Percentiles rank a stretch among this genome's conserved stretches.
Conservation (phyloP, 1,140 invertebrate species). For the Drosophila prosaltans region DNA sequence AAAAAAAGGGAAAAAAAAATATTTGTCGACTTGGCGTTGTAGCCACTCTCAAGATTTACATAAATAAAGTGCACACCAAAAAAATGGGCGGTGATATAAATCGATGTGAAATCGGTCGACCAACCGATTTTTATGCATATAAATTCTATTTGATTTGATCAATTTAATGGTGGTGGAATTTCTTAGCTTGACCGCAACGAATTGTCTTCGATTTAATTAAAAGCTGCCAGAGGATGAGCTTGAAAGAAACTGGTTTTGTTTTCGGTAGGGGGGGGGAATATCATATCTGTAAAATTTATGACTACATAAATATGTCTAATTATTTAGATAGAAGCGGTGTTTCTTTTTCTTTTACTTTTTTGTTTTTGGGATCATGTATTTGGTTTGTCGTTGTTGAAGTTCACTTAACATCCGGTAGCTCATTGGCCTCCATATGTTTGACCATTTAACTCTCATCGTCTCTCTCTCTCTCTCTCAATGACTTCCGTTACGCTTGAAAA, state of each 20-base stretch:
- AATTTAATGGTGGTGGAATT: slow-evolving; percentile 24
- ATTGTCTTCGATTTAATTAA: slow-evolving; percentile 68
- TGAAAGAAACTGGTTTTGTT: slow-evolving; percentile 42
- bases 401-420: slow-evolving; percentile 9
- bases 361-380: not conserved
- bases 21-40: slow-evolving; percentile 31
- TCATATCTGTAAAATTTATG: slow-evolving; percentile 73
- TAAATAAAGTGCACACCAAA: slow-evolving; percentile 67
- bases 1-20: slow-evolving; percentile 14
- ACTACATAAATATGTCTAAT: slow-evolving; percentile 78
- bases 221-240: slow-evolving; percentile 57
- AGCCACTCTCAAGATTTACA: slow-evolving; percentile 61
- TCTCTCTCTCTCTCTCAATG: not conserved
- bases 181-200: slow-evolving; percentile 69
- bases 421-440: slow-evolving; percentile 5
- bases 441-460: not conserved
- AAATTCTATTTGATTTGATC: slow-evolving; percentile 20
- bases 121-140: slow-evolving; percentile 27
- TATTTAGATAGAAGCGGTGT: slow-evolving; percentile 64
- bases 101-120: slow-evolving; percentile 21
- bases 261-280: slow-evolving; percentile 26
- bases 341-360: slow-evolving; percentile 30
- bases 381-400: not conserved
- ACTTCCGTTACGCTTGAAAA: slow-evolving; percentile 8
- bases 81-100: slow-evolving; percentile 60